Base-by-base conservation (phyloP, 2,888 invertebrate genomes). In the Caenorhabditis imperialis region DNA sequence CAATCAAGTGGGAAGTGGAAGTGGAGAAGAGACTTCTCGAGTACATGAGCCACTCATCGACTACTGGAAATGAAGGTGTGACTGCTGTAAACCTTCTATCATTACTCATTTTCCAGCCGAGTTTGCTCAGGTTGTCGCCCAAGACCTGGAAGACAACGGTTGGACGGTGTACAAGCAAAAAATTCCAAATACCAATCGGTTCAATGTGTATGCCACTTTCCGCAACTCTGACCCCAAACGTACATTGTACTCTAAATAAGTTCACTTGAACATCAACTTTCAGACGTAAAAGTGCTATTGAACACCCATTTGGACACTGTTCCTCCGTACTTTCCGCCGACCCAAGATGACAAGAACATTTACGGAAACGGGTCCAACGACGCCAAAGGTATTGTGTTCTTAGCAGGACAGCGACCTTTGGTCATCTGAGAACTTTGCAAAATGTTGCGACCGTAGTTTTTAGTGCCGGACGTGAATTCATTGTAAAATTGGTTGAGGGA, bases 241-340 rank as follows among this genome's bases (percentile, higher is more conserved):
- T 74, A 60, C 37, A 30, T 7, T 30, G 30, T 10, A 30, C 10
- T 10, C 7, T 51, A 22, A 35, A 33, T 14, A 44, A 44, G 5
- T 8, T 12, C 18, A 27, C 57, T 12, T n/a, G 35, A 45, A 22
- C n/a, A 6, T n/a, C 7, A 60, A 38, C 12, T 73, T 78, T 50
- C 57, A 82, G 82, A 63, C 25, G 75, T 80, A 33, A 76, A 75
- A 54, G 54, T 86, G 47, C 65, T 86, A 40, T 77, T 85, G 58
- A 86, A 86, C 73, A 82, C 84, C 18, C 87, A 87, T 74, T 44
- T 87, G 63, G 87, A 87, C 72, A 87, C 87, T 3, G 87, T 87
- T 10, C 87, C 87, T 6, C 86, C 86, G 12, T 87, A 79, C 69
- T 79, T 87, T 57, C 76, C 79, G 14, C 85, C 84, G 20, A 76